Evolutionary conservation across 2,888 invertebrate species (phyloP), one percentile per base, ranked within the genome.

Genomic region (Xestia c-nigrum): DNA sequence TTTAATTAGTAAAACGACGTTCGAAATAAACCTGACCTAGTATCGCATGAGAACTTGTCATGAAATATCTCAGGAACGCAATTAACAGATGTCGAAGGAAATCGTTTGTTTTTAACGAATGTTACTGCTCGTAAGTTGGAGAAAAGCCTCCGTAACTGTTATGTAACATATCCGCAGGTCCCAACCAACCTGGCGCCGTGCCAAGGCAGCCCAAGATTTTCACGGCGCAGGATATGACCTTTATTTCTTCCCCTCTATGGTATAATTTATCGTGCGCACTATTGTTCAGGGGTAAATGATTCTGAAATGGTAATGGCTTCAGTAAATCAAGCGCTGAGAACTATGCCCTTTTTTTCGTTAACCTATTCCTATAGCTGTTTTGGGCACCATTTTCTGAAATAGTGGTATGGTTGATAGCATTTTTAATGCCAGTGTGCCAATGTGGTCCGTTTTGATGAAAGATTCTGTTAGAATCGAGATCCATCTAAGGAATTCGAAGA

Each of bases 71-170:
- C 1, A 47, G 40, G 55, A 68, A 57, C 38, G 19, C 12, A 57
- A 71, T 76, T 64, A 72, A 69, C 57, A 16, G n/a, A 59, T 74
- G 47, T 67, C 64, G 31, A 76, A 64, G n/a, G 24, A 24, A 52
- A 81, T 16, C 50, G 59, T 80, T 78, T 72, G 61, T 67, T 79
- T 76, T 72, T 61, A 80, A 83, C 40, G 47, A 86, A 85, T 71
- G 63, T 78, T 78, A 77, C 40, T n/a, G 59, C 64, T 74, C 71
- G 72, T 76, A 68, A 78, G 63, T 72, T 78, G n/a, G 67, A 69
- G 69, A 78, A 81, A 77, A 84, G 82, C 87, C 83, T 88, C 77
- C 85, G 80, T 82, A 78, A 88, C 65, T 70, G 64, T 88, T 88
- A 85, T 52, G 74, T 84, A 88, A 87, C 81, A 79, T 65, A 82